Conservation (phyloP, 2,888 invertebrate species). For the Drosophila monieri region DNA sequence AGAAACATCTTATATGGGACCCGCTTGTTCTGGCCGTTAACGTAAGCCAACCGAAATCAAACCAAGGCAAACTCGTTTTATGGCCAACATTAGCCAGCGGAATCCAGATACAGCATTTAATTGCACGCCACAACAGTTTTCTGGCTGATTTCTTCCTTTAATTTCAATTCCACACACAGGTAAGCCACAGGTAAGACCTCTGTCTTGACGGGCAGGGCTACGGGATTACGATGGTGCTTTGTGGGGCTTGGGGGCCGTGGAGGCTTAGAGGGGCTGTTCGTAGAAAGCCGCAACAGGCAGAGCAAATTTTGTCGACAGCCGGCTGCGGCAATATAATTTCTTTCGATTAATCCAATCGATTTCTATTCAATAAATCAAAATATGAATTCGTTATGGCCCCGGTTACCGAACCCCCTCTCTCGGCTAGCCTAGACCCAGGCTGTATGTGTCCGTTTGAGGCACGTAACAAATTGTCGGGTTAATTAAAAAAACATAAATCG, state of each 20-base stretch:
- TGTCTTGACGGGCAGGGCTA: background rate
- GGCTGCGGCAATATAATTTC: constrained; percentile 65
- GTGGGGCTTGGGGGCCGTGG: background rate
- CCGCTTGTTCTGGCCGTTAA: constrained; percentile 21
- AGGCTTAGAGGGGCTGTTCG: constrained; percentile 12
- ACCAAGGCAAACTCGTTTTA: constrained; percentile 49
- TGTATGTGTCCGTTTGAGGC: constrained; percentile 69
- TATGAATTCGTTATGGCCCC: constrained; percentile 79
- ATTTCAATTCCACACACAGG: constrained; percentile 63
- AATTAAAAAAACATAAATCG: constrained; percentile 84
- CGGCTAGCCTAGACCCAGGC: constrained; percentile 27
- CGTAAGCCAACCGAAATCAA: constrained; percentile 24
- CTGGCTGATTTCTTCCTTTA: constrained; percentile 65
- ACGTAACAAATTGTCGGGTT: constrained; percentile 83
- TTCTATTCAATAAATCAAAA: constrained; percentile 82
- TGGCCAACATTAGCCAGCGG: constrained; percentile 10
- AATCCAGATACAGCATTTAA: constrained; percentile 54
- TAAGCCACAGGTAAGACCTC: constrained; percentile 7
- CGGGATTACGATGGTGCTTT: background rate
- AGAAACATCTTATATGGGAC: constrained; percentile 7
- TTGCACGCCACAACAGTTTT: constrained; percentile 67
- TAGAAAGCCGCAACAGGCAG: constrained; percentile 44
- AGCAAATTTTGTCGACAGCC: constrained; percentile 52
- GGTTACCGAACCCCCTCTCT: constrained; percentile 62
- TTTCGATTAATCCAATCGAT: constrained; percentile 80